phyloP scores from a whole-genome alignment of 2,888 invertebrate genomes.

The Sycophila texana region DNA sequence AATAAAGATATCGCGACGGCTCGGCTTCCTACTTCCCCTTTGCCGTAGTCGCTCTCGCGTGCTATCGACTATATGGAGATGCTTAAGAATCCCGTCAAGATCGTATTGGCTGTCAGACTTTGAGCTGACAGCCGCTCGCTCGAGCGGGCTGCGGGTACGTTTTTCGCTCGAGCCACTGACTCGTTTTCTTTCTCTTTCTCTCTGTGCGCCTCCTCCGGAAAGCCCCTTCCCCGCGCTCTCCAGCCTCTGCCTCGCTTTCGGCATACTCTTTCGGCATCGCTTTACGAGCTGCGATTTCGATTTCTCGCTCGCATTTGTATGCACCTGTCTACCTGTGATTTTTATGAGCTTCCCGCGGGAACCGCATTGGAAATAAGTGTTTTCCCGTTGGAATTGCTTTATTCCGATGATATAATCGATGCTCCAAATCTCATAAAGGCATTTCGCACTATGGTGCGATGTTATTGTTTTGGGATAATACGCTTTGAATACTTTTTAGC shows the following conservation, averaged over 20 bases:
- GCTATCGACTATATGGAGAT: constrained; percentile 36
- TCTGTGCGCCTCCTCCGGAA: background rate
- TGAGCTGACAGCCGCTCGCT: background rate
- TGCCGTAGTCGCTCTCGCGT: constrained; percentile 8
- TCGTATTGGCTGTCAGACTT: constrained; percentile 45
- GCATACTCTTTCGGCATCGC: constrained; percentile 37
- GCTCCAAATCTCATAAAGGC: no score
- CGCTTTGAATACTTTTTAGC: no score
- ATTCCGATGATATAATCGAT: no score
- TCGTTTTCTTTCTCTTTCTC: no score
- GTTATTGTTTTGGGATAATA: no score
- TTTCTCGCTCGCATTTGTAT: background rate
- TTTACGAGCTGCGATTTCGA: constrained; percentile 43
- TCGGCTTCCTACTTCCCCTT: background rate
- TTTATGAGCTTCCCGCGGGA: background rate
- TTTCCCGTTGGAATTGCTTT: no score
- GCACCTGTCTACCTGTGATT: background rate
- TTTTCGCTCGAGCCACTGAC: background rate
- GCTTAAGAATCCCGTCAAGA: constrained; percentile 51
- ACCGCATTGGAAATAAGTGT: no score
- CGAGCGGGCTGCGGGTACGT: background rate
- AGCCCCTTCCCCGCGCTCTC: background rate
- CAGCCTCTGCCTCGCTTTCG: background rate
- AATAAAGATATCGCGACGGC: constrained; percentile 15
- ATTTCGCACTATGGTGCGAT: no score